Conservation (phyloP, 1,140 invertebrate genomes). For the Brachionus plicatilis region DNA sequence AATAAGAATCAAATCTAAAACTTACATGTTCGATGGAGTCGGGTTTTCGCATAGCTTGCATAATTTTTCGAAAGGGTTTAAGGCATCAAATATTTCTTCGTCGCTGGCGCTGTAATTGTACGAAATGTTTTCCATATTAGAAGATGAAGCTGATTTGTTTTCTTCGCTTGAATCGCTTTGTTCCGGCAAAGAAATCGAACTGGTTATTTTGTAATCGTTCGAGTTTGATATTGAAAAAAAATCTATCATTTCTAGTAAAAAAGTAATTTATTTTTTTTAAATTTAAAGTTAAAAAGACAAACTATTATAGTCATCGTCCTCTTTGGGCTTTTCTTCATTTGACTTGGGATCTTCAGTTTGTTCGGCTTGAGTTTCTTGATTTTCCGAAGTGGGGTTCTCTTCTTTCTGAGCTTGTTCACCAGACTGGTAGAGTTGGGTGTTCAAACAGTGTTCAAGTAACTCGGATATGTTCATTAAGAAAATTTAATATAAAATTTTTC, state of each 20-base stretch:
- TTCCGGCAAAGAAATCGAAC: not conserved
- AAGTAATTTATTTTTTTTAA: not conserved
- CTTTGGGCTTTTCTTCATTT: not conserved
- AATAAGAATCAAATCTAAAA: not conserved
- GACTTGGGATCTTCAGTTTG: not conserved
- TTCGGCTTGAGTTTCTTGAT: not conserved
- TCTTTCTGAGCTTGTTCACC: slow-evolving; percentile 8
- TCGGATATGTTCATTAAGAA: slow-evolving; percentile 28
- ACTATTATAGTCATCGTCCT: slow-evolving; percentile 10
- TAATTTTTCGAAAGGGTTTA: slow-evolving; percentile 36
- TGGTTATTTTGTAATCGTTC: not conserved
- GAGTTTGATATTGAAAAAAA: not conserved
- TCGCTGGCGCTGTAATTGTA: not conserved
- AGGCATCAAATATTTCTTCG: slow-evolving; percentile 4
- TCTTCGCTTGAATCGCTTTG: not conserved
- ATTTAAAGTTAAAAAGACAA: not conserved
- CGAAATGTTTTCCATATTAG: not conserved
- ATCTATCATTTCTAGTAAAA: slow-evolving; percentile 21
- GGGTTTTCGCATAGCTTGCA: slow-evolving; percentile 26
- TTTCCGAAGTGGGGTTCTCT: not conserved
- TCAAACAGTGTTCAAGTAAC: slow-evolving; percentile 13
- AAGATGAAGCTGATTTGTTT: not conserved
- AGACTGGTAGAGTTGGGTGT: not conserved
- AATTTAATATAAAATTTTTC: not conserved
- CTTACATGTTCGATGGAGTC: slow-evolving; percentile 33